phyloP scores from a whole-genome alignment of 1,140 invertebrate genomes.

The Lepidurus apus region DNA sequence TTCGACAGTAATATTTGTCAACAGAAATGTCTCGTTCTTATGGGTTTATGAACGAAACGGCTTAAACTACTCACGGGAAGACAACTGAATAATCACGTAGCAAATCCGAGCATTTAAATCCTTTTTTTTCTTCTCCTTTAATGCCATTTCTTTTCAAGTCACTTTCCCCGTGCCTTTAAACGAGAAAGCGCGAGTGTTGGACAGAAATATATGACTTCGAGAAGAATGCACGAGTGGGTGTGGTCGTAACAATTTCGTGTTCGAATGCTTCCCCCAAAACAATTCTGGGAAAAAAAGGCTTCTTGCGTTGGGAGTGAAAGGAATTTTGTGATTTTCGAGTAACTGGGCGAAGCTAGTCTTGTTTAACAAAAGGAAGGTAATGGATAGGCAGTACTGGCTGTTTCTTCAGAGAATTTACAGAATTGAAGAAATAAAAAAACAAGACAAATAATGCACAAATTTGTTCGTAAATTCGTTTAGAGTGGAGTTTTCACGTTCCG shows the following conservation, averaged over 20 bases:
- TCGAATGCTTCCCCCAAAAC: background rate
- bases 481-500: no score
- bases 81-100: background rate
- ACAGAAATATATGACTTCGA: background rate
- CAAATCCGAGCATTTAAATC: background rate
- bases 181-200: background rate
- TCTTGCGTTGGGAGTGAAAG: background rate
- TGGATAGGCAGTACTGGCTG: no score
- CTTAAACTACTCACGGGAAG: background rate
- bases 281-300: background rate
- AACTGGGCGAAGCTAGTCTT: no score
- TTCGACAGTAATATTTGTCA: background rate
- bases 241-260: background rate
- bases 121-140: no score
- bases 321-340: background rate
- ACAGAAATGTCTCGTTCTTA: background rate
- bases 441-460: no score
- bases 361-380: no score
- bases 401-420: no score
- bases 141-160: background rate
- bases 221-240: background rate
- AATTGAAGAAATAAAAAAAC: no score
- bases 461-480: no score
- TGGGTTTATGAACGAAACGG: background rate
- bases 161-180: background rate